Evolutionary conservation across 2,113 vertebrate species (phyloP).

Genomic region (Melanerpes aurifrons): DNA sequence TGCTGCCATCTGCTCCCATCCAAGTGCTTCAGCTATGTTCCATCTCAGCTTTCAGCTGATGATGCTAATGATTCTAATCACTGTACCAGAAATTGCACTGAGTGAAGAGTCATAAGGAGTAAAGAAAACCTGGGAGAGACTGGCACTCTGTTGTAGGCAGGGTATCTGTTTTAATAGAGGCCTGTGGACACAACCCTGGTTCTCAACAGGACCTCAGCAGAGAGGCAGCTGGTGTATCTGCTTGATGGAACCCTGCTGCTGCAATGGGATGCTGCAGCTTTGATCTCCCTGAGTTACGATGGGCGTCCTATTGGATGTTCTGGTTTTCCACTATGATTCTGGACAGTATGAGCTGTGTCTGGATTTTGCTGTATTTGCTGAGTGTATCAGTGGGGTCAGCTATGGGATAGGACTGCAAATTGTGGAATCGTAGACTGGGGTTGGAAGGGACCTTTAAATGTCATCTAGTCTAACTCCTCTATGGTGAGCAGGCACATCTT

Average conservation of each 20-base stretch:
- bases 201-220: not conserved
- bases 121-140: not conserved
- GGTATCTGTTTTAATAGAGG: not conserved
- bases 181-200: not conserved
- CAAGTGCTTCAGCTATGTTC: conserved; percentile 36
- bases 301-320: not conserved
- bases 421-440: no score
- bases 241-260: not conserved
- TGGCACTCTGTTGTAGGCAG: not conserved
- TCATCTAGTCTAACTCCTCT: no score
- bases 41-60: not conserved
- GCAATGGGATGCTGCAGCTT: not conserved
- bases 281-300: not conserved
- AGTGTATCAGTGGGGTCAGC: not conserved
- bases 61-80: conserved; percentile 48
- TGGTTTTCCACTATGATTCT: not conserved
- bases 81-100: conserved; percentile 19
- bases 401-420: not conserved
- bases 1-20: conserved; percentile 39
- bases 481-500: no score
- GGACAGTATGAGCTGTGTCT: not conserved
- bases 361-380: not conserved
- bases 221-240: fast-evolving
- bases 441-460: no score
- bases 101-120: not conserved